phyloP scores from a whole-genome alignment of 2,797 vertebrate species.

The Synanceia verrucosa region DNA sequence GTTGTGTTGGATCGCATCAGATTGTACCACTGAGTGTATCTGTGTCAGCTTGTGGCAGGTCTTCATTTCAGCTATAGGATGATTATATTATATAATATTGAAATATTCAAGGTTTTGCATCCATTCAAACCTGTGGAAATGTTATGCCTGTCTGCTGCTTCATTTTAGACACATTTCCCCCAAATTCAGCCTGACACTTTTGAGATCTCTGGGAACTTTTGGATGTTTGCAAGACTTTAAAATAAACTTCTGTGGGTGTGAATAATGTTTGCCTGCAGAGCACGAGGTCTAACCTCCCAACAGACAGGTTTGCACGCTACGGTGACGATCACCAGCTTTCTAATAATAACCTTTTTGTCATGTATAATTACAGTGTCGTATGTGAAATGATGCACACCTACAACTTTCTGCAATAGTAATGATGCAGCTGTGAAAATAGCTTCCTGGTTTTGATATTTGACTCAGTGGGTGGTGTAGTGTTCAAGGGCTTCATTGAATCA shows the following conservation, averaged over 20 bases:
- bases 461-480: constrained; percentile 22
- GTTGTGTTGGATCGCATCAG: neutral
- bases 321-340: constrained; percentile 11
- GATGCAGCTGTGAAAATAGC: constrained; percentile 31
- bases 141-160: neutral
- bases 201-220: neutral
- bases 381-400: constrained; percentile 46
- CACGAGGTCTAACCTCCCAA: constrained; percentile 1
- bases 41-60: neutral
- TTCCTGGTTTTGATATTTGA: constrained; percentile 31
- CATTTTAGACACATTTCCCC: neutral
- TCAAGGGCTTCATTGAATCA: neutral
- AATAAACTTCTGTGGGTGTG: neutral
- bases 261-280: neutral
- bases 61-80: neutral
- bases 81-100: neutral
- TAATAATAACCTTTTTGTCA: constrained; percentile 33
- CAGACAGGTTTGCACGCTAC: neutral
- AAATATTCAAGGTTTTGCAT: neutral
- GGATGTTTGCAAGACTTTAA: neutral
- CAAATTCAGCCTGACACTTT: neutral
- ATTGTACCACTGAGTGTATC: neutral
- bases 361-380: constrained; percentile 25
- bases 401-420: constrained; percentile 43
- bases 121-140: neutral